Evolutionary conservation across 2,888 invertebrate genomes (phyloP), one percentile per base, ranked within the genome.

Genomic region (Thalpophila matura): DNA sequence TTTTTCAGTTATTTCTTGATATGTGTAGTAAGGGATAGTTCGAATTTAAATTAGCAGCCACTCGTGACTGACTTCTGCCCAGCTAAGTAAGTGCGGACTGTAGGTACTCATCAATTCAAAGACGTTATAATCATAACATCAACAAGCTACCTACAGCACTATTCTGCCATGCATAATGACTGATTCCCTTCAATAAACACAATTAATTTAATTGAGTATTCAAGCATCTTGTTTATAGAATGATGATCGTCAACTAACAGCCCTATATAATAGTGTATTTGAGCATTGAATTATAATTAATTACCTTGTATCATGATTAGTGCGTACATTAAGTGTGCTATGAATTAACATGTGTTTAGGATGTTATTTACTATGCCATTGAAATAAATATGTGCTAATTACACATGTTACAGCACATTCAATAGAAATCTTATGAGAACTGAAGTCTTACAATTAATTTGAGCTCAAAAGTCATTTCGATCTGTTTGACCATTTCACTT

Each of bases 201-300:
- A 75, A 78, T 80, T 66, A 81, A 70, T 74, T 63, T 81, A 76
- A 82, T 83, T 75, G 79, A 70, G 78, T 82, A 86, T 84, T 85
- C 81, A 80, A 81, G 79, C 82, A 78, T 77, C 78, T 71, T 68
- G 63, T 73, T 80, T 78, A 83, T 84, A 81, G 71, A 74, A 82
- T 62, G 71, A 81, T 62, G 71, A 81, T 84, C 81, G 81, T 82
- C 77, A 83, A 79, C 81, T 85, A 85, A 84, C 80, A 80, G 78
- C 72, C 74, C 72, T 65, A 77, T 77, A 65, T 82, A 73, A 82
- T 83, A 75, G 81, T 70, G 68, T 77, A 81, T 80, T 81, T 72
- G 62, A 76, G 70, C 74, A 82, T 78, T 78, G 59, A 75, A 74
- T 75, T 81, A 61, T 74, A 79, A 78, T 77, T 70, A 59, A 74